Base-by-base conservation (phyloP, 2,888 invertebrate species). In the Leptinotarsa peninsularis region DNA sequence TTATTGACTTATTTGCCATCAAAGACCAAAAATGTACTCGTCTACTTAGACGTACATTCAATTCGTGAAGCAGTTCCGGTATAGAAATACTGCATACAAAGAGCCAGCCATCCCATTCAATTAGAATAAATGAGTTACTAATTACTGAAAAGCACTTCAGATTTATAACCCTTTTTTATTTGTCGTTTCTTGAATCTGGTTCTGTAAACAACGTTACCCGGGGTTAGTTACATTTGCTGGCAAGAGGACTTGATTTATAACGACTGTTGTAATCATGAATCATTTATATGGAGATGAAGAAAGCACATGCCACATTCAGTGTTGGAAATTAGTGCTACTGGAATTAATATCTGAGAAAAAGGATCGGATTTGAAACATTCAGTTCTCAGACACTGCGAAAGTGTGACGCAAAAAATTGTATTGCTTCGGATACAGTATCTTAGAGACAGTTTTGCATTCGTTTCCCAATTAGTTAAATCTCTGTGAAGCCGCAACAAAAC, bases 71-170 rank as follows among this genome's bases (percentile, higher is more conserved):
- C 27, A 58, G 23, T 21, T 27, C 58, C 58, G 23, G 23, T 27
- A 4, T 21, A 14, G 23, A 23, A 58, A 58, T 58, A 15, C 23
- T 58, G 58, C 4, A 27, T 58, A 58, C 58, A 58, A 23, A 58
- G 23, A 58, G 14, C 14, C 23, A 58, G 23, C 14, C 58, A 58
- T 58, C 15, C 27, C 58, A 23, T 58, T 58, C 23, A 58, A 58
- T 58, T 27, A 27, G 23, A 23, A 58, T 23, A 58, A 58, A 58
- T 23, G 58, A 58, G 23, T 58, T 58, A 58, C 58, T 58, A 58
- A 58, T 27, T 58, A 58, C 58, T 58, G 58, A 58, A 14, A 43
- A 58, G 58, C 58, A 58, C 58, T 58, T 17, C 23, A 58, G 58
- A 58, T 58, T 58, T 14, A 58, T 23, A 23, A 0, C 14, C 13